These are phyloP conservation scores for Hydractinia echinata DNA, from an alignment of 30 jellyfish, hydroid and myxozoan genomes.

Conservation along the genomic window DNA sequence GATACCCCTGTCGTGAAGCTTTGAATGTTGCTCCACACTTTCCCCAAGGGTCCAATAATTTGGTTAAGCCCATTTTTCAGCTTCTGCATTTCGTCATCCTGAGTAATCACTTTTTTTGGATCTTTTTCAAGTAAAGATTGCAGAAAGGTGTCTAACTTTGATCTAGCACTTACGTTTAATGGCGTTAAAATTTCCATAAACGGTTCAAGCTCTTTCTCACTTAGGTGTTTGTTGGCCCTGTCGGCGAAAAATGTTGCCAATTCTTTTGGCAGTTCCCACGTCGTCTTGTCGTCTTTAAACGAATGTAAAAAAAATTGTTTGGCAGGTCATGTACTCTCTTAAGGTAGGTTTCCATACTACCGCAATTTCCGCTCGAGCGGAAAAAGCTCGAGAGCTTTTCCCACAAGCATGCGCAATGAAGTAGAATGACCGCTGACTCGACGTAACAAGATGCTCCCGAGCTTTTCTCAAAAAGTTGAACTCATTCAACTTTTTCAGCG, in stretches of 20 bases:
- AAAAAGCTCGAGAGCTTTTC: no score
- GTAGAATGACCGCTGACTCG: no score
- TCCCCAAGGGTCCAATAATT: neutral
- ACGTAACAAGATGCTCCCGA: no score
- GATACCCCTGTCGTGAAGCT: neutral
- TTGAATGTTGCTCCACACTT: neutral
- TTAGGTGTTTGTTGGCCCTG: neutral
- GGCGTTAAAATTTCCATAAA: neutral
- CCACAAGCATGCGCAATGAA: no score
- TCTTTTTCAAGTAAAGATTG: neutral
- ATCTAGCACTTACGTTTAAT: neutral
- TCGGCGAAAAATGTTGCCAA: neutral
- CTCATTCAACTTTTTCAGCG: no score
- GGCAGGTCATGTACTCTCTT: no score
- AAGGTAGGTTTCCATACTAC: no score
- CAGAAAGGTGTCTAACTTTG: neutral
- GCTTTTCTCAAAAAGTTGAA: no score
- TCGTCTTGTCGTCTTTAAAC: neutral
- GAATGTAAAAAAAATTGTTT: no score
- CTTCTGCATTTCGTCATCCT: conserved; percentile 3
- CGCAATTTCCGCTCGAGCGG: no score
- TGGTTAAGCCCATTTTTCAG: neutral
- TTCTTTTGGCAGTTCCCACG: neutral
- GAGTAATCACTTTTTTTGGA: neutral
- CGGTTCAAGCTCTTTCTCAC: conserved; percentile 7